Base-by-base conservation (phyloP, 2,113 vertebrate species). In the Rhegmatorhina hoffmannsi region DNA sequence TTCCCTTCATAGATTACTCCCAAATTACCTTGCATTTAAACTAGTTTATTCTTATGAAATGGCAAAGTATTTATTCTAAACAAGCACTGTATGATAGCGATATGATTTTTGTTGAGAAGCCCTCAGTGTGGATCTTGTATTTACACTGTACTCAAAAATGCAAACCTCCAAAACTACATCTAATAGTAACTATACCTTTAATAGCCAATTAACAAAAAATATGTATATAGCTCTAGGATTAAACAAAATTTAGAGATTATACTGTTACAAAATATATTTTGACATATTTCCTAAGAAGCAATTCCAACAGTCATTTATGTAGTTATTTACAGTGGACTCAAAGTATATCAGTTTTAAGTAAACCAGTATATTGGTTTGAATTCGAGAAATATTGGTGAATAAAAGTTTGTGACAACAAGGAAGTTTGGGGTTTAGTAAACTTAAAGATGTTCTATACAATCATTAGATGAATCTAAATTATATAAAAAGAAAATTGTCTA, bases 211-310 rank as follows among this genome's bases (percentile, higher is more conserved):
- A 95, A 96, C 83, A 85, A 87, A 94, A 87, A 95, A 92, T 64
- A 95, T 7, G 44, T 72, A 85, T 56, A 67, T 81, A 88, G 87
- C 77, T 96, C 96, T 97, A 97, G 97, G 88, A 93, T 95, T 93
- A 95, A 94, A 97, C 91, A 97, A 92, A 97, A 97, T 95, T 97
- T 97, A 95, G 93, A 98, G 96, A 95, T 95, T 94, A 96, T 90
- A 58, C 62, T 67, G 87, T 91, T 96, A 94, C 89, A 95, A 97
- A 97, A 96, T 91, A 89, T 96, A 97, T 87, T 89, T 91, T 92
- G 90, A 97, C 79, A 67, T 77, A 93, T 96, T 95, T 97, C 92
- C 92, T 97, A 97, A 95, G 94, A 97, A 98, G 95, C 78, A 96
- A 89, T 89, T 95, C 70, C 95, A 96, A 97, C 92, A 90, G 95